Evolutionary conservation across 2,888 invertebrate genomes (phyloP), one percentile per base, ranked within the genome.

Genomic region (Morpho deidamia): DNA sequence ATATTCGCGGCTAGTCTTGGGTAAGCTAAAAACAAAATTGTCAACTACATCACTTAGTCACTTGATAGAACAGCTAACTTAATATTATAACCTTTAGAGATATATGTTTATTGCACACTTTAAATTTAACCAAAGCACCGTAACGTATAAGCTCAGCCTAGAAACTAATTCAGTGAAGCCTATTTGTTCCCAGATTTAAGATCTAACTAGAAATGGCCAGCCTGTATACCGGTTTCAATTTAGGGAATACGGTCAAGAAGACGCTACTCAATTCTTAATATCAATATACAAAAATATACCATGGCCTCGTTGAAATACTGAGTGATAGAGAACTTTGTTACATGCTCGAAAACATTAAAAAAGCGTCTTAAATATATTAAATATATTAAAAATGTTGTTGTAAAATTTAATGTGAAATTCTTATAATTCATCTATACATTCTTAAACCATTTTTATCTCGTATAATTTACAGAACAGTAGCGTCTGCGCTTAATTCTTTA

Each of bases 1-100:
- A 96, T 99, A 56, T 99, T 98, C 78, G 97, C 97, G 40, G 98
- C 98, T 1, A 97, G 98, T 70, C 92, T 98, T 64, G 98, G 98
- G 97, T 97, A 91, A 73, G 83, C 23, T 34, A 34, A 37, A 38
- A 23, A 23, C 4, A 23, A 23, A 23, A 23, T 23, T 23, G 23
- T 23, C 23, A 5, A 23, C 23, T 23, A 23, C 4, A 23, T 23
- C 23, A 23, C 23, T 23, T 23, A 23, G 23, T 23, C 23, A 23
- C 23, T 23, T 23, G 3, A 23, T 23, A 5, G 23, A 23, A 23
- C 5, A 23, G 23, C 23, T 23, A 23, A 23, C 5, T 23, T 5
- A 23, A 5, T 23, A 23, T 5, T 23, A 5, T 23, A 23, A 23
- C 3, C 23, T 23, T 23, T 23, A 23, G 23, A 23, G 23, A 5